These are phyloP conservation scores for Apodemia zela DNA, from an alignment of 2,888 invertebrate genomes.

Conservation along the genomic window DNA sequence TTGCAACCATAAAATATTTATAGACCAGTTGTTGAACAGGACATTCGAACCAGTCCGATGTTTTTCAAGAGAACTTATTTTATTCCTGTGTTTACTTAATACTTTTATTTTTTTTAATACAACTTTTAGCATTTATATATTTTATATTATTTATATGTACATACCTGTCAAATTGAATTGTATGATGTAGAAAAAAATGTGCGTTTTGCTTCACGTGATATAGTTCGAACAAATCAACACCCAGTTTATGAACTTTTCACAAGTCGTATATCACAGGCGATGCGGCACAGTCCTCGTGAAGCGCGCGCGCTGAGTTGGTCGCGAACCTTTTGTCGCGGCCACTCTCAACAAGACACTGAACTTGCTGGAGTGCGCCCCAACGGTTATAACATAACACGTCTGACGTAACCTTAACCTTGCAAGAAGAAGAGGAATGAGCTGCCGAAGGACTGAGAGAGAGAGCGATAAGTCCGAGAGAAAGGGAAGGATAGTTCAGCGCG, in stretches of 20 bases:
- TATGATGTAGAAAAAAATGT: conserved; percentile 15
- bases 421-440: conserved; percentile 78
- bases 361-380: conserved; percentile 77
- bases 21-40: conserved; percentile 65
- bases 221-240: conserved; percentile 75
- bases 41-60: conserved; percentile 46
- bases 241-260: conserved; percentile 78
- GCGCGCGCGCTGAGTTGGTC: conserved; percentile 60
- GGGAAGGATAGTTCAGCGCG: conserved; percentile 58
- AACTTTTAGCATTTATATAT: conserved; percentile 1
- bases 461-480: conserved; percentile 72
- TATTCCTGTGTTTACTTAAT: not conserved
- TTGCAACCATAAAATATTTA: conserved; percentile 58
- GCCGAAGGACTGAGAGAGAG: conserved; percentile 77
- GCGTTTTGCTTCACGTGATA: conserved; percentile 51
- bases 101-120: not conserved
- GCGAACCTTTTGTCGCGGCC: conserved; percentile 74
- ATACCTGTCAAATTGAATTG: not conserved
- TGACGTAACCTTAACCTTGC: conserved; percentile 82
- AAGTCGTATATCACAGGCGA: conserved; percentile 73
- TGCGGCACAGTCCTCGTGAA: conserved; percentile 62
- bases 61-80: conserved; percentile 11
- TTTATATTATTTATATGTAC: not conserved
- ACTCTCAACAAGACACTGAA: conserved; percentile 79
- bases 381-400: conserved; percentile 81